phyloP scores from a whole-genome alignment of 2,113 vertebrate species.

The Hepsetus odoe region DNA sequence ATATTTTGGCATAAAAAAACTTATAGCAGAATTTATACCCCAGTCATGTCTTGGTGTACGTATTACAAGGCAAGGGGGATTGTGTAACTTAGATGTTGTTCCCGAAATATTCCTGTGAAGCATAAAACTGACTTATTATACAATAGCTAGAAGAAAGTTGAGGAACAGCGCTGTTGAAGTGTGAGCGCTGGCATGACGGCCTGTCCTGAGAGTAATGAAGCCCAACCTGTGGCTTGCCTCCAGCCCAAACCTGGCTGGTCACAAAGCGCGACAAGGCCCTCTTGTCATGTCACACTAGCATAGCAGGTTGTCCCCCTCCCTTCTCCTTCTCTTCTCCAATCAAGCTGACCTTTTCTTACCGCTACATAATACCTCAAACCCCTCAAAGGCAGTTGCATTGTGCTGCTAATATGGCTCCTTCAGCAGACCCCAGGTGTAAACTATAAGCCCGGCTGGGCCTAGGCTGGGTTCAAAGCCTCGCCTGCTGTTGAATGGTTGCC shows the following conservation, averaged over 20 bases:
- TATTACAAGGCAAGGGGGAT: no score
- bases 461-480: slow-evolving; percentile 64
- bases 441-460: slow-evolving; percentile 57
- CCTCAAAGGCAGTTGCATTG: slow-evolving; percentile 62
- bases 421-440: slow-evolving; percentile 64
- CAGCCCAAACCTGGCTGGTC: slow-evolving; percentile 37
- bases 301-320: slow-evolving; percentile 49
- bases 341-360: slow-evolving; percentile 55
- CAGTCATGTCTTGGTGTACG: no score
- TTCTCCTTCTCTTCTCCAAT: slow-evolving; percentile 60
- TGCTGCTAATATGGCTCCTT: slow-evolving; percentile 61
- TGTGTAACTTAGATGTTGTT: no score
- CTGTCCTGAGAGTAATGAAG: slow-evolving; percentile 20
- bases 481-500: slow-evolving; percentile 63
- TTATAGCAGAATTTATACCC: no score
- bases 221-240: slow-evolving; percentile 21
- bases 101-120: no score
- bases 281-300: slow-evolving; percentile 67
- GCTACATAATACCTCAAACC: slow-evolving; percentile 53
- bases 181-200: neutral
- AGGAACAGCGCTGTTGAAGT: neutral
- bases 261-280: slow-evolving; percentile 33
- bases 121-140: no score
- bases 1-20: no score
- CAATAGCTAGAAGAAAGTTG: neutral